Percentiles rank a stretch among this genome's conserved stretches.
Conservation (phyloP, 2,888 invertebrate genomes). For the Ypsolopha sequella region DNA sequence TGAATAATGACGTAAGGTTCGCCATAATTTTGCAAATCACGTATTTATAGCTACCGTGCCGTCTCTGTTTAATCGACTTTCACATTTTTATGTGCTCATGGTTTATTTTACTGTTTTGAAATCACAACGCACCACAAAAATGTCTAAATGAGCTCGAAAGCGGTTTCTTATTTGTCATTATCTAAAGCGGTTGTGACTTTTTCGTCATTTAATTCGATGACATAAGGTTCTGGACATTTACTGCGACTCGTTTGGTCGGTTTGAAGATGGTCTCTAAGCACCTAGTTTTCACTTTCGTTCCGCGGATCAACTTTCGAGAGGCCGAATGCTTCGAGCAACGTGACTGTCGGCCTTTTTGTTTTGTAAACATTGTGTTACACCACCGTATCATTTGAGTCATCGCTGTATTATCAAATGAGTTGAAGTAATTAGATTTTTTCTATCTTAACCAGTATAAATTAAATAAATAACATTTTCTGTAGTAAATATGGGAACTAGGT, state of each 20-base stretch:
- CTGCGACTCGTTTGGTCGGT: constrained; percentile 7
- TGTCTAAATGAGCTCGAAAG: not conserved
- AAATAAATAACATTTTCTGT: too few species aligned
- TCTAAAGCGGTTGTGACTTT: not conserved
- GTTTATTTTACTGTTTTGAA: too few species aligned
- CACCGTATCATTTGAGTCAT: not conserved
- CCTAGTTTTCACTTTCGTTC: constrained; percentile 54
- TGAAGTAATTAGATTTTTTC: not conserved
- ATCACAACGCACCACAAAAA: too few species aligned
- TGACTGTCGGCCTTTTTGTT: constrained; percentile 32
- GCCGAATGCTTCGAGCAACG: constrained; percentile 15
- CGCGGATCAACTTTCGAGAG: constrained; percentile 43
- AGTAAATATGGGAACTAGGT: too few species aligned
- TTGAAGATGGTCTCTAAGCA: constrained; percentile 33
- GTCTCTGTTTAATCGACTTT: too few species aligned
- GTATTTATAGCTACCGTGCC: too few species aligned
- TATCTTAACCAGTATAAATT: too few species aligned
- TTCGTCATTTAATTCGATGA: constrained; percentile 29
- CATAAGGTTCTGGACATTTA: constrained; percentile 12
- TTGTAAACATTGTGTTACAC: constrained; percentile 26
- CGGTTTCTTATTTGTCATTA: not conserved
- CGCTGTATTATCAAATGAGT: not conserved
- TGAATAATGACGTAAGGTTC: too few species aligned
- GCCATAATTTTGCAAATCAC: too few species aligned
- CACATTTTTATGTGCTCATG: too few species aligned